These are phyloP conservation scores for Beaufortia kweichowensis DNA, from an alignment of 2,113 vertebrate species.

Conservation along the genomic window DNA sequence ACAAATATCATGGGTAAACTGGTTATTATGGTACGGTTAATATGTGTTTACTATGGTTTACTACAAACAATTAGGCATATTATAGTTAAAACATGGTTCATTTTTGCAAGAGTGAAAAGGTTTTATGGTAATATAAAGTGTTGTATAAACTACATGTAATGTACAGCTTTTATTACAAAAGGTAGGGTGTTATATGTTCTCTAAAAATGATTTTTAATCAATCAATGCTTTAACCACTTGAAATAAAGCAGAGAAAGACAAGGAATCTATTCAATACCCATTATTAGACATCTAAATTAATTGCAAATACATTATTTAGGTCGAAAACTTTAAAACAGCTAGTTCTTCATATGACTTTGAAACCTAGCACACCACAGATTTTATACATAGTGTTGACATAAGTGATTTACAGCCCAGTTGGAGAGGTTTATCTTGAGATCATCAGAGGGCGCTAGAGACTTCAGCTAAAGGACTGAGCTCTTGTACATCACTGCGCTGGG, in stretches of 20 bases:
- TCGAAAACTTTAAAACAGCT: not conserved
- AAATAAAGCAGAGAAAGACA: no score
- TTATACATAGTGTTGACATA: not conserved
- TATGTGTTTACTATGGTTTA: no score
- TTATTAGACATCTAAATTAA: not conserved
- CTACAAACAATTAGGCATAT: no score
- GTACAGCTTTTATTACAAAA: no score
- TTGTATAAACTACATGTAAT: no score
- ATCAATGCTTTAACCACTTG: not conserved
- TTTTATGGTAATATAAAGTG: no score
- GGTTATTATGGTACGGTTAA: no score
- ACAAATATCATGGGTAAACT: no score
- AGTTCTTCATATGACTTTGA: not conserved
- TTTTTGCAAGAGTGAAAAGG: no score
- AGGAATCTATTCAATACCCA: not conserved
- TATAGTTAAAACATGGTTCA: no score
- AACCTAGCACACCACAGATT: not conserved
- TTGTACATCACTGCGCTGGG: conserved; percentile 31
- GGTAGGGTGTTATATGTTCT: no score
- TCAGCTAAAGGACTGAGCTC: conserved; percentile 63
- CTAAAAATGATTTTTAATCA: no score
- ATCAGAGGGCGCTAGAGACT: conserved; percentile 40
- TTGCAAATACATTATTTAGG: not conserved
- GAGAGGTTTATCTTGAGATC: not conserved
- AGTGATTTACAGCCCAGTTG: not conserved